Percentiles rank a stretch among this genome's conserved stretches.
Conservation (phyloP, 2,113 vertebrate species). For the Lagenorhynchus albirostris region DNA sequence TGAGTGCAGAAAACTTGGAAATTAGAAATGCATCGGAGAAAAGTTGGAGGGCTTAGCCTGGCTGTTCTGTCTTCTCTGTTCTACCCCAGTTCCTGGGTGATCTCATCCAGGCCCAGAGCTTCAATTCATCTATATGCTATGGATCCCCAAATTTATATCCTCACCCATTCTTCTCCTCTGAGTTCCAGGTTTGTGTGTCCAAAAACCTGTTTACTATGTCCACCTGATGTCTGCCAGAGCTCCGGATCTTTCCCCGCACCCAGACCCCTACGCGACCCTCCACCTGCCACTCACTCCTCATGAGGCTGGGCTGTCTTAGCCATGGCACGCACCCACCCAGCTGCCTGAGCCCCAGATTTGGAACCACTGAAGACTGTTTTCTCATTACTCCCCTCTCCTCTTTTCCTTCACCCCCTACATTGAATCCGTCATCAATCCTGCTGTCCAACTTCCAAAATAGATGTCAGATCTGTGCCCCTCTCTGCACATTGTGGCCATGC, state of each 20-base stretch:
- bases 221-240: not conserved
- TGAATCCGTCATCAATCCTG: not conserved
- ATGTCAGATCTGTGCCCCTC: not conserved
- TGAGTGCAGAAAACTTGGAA: not conserved
- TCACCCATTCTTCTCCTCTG: not conserved
- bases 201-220: not conserved
- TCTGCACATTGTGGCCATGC: not conserved
- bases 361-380: not conserved
- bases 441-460: not conserved
- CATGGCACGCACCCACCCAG: accelerated
- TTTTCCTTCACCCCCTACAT: not conserved
- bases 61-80: not conserved
- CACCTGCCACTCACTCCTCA: not conserved
- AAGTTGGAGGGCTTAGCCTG: not conserved
- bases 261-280: not conserved
- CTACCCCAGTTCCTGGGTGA: too few species aligned
- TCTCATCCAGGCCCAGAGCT: too few species aligned
- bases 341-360: not conserved
- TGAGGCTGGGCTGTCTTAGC: not conserved
- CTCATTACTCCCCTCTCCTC: too few species aligned
- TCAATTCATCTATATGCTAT: not conserved
- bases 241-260: not conserved
- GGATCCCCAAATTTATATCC: not conserved
- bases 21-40: not conserved
- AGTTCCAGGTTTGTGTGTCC: not conserved